These are phyloP conservation scores for Thamnophis elegans DNA, from an alignment of 2,797 vertebrate species.

Conservation along the genomic window DNA sequence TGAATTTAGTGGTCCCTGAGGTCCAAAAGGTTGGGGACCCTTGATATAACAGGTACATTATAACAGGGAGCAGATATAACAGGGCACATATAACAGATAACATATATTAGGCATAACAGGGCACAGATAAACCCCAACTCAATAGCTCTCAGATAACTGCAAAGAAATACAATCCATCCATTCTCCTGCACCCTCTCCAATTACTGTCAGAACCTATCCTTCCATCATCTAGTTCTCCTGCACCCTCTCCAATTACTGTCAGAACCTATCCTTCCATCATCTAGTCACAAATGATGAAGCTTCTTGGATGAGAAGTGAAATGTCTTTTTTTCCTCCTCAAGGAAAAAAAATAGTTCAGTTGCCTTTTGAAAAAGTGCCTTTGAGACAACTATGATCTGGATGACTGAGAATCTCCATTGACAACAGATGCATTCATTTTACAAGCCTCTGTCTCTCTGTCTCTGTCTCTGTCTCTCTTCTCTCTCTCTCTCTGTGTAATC, in stretches of 20 bases:
- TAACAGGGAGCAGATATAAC: not conserved
- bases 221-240: not conserved
- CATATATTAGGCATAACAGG: not conserved
- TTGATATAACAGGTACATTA: not conserved
- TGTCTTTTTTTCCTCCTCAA: not conserved
- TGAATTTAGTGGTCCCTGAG: too few relatives aligned
- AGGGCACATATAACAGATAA: not conserved
- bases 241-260: not conserved
- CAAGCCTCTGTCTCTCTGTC: too few relatives aligned
- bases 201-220: not conserved
- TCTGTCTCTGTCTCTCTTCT: too few relatives aligned
- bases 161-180: not conserved
- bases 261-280: not conserved
- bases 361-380: not conserved
- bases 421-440: not conserved
- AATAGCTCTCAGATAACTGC: not conserved
- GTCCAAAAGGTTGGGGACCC: too few relatives aligned
- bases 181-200: not conserved
- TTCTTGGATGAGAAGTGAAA: not conserved
- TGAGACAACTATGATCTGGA: not conserved
- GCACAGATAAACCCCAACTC: not conserved
- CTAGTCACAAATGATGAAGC: not conserved
- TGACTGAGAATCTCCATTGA: not conserved
- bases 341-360: not conserved
- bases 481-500: too few relatives aligned